Conservation (phyloP, 2,888 invertebrate species). For the Spilarctia lutea region DNA sequence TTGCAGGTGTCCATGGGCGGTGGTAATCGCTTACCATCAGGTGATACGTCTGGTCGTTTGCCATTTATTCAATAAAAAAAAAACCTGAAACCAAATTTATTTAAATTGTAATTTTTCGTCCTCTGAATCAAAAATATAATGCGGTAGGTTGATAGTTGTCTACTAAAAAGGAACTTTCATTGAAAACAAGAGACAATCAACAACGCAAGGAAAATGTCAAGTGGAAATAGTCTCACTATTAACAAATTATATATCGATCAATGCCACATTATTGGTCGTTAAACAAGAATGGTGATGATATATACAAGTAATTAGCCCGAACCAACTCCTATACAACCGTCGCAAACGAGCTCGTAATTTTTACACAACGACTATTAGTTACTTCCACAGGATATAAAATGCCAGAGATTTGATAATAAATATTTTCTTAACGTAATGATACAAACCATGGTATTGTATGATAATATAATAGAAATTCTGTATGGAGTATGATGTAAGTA, state of each 20-base stretch:
- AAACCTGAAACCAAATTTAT: neutral
- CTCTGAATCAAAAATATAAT: neutral
- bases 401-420: constrained; percentile 18
- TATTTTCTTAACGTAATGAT: constrained; percentile 19
- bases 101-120: neutral
- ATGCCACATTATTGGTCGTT: constrained; percentile 17
- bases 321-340: constrained; percentile 23
- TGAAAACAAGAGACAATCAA: neutral
- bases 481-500: neutral
- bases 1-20: too few relatives aligned
- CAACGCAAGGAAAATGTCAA: neutral
- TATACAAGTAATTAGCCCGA: constrained; percentile 34
- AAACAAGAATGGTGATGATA: constrained; percentile 31
- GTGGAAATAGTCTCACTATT: neutral
- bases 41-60: too few relatives aligned
- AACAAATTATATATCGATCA: neutral
- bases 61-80: too few relatives aligned
- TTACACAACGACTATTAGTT: constrained; percentile 30
- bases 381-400: constrained; percentile 20
- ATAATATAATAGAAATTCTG: neutral
- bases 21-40: too few relatives aligned
- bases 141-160: neutral
- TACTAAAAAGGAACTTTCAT: neutral
- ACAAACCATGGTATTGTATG: neutral
- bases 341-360: constrained; percentile 40